A percentile compares a stretch with the other conserved stretches of the same genome.
phyloP scores from a whole-genome alignment of 2,797 vertebrate species.

The Lerista edwardsae region DNA sequence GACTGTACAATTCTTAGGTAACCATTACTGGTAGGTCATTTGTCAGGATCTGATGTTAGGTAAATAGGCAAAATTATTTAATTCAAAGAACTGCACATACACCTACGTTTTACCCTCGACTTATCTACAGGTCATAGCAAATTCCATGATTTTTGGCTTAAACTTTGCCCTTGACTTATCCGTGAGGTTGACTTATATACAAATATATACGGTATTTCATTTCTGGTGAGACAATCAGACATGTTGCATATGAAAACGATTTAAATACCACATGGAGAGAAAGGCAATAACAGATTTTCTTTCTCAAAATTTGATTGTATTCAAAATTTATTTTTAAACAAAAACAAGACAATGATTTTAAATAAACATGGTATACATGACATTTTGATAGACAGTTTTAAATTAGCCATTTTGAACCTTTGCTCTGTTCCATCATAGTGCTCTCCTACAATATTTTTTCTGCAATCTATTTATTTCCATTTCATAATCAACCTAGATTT shows the following conservation, averaged over 20 bases:
- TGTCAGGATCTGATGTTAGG: no score
- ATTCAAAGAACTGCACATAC: no score
- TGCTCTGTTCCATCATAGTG: constrained; percentile 70
- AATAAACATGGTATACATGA: constrained; percentile 79
- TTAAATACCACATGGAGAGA: background rate
- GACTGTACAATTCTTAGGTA: no score
- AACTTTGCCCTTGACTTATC: no score
- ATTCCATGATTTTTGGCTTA: no score
- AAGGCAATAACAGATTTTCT: constrained; percentile 1
- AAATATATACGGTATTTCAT: no score
- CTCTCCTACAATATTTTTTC: constrained; percentile 64
- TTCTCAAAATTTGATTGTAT: constrained; percentile 71
- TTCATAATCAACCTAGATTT: constrained; percentile 63
- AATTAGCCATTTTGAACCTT: constrained; percentile 69
- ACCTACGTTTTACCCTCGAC: no score
- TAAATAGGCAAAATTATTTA: no score
- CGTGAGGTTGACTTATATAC: no score
- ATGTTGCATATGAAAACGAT: background rate
- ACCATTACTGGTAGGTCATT: no score
- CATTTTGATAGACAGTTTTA: constrained; percentile 67
- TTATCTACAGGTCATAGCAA: no score
- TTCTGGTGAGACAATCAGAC: background rate
- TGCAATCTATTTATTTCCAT: constrained; percentile 66
- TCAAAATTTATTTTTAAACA: constrained; percentile 83
- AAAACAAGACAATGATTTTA: constrained; percentile 79